phyloP scores from a whole-genome alignment of 2,888 invertebrate genomes.

The Dasysyrphus albostriatus region DNA sequence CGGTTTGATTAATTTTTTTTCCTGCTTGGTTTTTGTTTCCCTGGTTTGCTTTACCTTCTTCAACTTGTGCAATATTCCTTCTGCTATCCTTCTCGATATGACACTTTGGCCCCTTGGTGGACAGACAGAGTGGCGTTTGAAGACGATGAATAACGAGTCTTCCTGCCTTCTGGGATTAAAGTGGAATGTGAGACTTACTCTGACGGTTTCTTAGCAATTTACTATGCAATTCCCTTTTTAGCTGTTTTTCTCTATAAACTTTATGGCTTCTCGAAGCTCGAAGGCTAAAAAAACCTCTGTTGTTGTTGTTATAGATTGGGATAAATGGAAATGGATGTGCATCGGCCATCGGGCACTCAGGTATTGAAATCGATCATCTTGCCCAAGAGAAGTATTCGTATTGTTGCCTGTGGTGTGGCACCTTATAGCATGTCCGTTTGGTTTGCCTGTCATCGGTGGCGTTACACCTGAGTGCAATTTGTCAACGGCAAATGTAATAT shows the following conservation, averaged over 20 bases:
- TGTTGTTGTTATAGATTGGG: conserved; percentile 3
- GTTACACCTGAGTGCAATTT: conserved; percentile 72
- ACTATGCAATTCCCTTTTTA: not conserved
- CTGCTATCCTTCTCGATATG: conserved; percentile 33
- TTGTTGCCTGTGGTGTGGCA: conserved; percentile 6
- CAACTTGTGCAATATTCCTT: conserved; percentile 28
- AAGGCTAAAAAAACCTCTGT: not conserved
- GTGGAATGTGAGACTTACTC: conserved; percentile 60
- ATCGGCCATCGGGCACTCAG: conserved; percentile 30
- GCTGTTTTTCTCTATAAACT: conserved; percentile 27
- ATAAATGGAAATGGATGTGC: conserved; percentile 44
- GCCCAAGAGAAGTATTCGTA: conserved; percentile 26
- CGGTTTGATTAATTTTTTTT: not conserved
- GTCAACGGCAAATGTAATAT: conserved; percentile 68
- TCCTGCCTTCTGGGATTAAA: conserved; percentile 23
- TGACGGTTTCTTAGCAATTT: conserved; percentile 53
- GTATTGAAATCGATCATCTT: conserved; percentile 71
- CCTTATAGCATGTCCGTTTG: conserved; percentile 32
- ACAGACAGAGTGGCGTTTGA: conserved; percentile 32
- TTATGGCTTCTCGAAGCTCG: conserved; percentile 55
- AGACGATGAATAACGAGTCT: conserved; percentile 49
- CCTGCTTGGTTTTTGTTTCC: not conserved
- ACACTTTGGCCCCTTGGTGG: conserved; percentile 18
- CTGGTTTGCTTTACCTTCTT: not conserved
- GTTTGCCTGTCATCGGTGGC: conserved; percentile 67